Percentiles rank a stretch among this genome's conserved stretches.
These are phyloP conservation scores for Gouania willdenowi DNA, from an alignment of 2,797 vertebrate genomes.

Conservation along the genomic window DNA sequence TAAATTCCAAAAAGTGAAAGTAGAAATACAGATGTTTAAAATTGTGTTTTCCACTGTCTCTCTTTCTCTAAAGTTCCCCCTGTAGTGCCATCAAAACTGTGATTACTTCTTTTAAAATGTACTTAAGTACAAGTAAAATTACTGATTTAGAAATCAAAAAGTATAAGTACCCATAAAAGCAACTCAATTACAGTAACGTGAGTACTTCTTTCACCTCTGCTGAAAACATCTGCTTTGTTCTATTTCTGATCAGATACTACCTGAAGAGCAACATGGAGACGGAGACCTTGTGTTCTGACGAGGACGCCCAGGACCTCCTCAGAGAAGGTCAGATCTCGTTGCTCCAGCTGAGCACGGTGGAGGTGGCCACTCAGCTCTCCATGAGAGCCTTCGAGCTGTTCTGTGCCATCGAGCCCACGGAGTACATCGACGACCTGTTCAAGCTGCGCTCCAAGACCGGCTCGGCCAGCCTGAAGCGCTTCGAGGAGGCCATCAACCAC, in stretches of 20 bases:
- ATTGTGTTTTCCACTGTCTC: too few species aligned
- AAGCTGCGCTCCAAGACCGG: constrained; percentile 85
- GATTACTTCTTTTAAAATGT: too few species aligned
- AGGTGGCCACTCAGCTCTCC: constrained; percentile 95
- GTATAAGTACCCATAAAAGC: too few species aligned
- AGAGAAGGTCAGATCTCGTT: constrained; percentile 92
- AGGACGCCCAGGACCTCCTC: constrained; percentile 94
- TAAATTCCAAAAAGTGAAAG: too few species aligned
- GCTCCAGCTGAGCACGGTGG: constrained; percentile 93
- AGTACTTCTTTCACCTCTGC: too few species aligned
- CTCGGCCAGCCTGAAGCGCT: constrained; percentile 90
- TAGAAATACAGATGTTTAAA: too few species aligned
- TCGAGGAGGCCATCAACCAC: constrained; percentile 97
- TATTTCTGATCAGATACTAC: constrained; percentile 95
- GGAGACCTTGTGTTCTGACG: constrained; percentile 95
- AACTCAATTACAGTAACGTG: too few species aligned
- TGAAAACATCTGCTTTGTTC: too few species aligned
- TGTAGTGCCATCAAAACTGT: too few species aligned
- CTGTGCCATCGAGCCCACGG: constrained; percentile 95
- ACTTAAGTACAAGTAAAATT: too few species aligned
- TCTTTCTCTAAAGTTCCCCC: too few species aligned
- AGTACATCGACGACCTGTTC: constrained; percentile 97
- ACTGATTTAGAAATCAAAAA: too few species aligned
- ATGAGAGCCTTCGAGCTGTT: constrained; percentile 97
- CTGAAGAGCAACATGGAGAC: constrained; percentile 99